A percentile compares a stretch with the other conserved stretches of the same genome.
Conservation (phyloP, 2,888 invertebrate genomes). For the Gortyna flavago region DNA sequence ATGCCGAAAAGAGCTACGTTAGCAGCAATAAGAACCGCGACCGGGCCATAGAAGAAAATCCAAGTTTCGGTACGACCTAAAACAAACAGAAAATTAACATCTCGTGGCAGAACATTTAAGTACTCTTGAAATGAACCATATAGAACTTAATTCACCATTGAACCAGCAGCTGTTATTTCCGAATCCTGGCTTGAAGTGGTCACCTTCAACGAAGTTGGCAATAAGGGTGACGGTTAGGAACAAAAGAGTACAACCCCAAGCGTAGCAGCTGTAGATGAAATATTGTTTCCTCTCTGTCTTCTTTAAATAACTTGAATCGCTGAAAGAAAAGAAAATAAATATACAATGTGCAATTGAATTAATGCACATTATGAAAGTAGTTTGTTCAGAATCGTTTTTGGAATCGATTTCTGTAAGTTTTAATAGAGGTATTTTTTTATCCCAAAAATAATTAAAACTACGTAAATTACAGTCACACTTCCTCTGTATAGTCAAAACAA, state of each 20-base stretch:
- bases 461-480: too few species aligned
- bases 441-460: too few species aligned
- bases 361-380: too few species aligned
- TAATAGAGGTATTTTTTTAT: too few species aligned
- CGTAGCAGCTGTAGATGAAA: conserved; percentile 89
- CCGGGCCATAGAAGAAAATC: conserved; percentile 92
- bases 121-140: background rate
- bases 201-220: conserved; percentile 88
- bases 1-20: conserved; percentile 91
- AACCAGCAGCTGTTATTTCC: conserved; percentile 92
- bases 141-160: conserved; percentile 83
- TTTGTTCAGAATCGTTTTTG: too few species aligned
- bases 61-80: conserved; percentile 90
- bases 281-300: conserved; percentile 89
- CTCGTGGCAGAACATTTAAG: background rate
- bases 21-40: conserved; percentile 89
- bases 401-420: too few species aligned
- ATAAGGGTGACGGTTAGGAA: conserved; percentile 88
- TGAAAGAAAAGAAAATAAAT: conserved; percentile 62
- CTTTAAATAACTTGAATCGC: conserved; percentile 81
- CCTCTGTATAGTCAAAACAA: too few species aligned
- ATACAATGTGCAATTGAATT: too few species aligned
- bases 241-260: conserved; percentile 90
- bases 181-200: conserved; percentile 90
- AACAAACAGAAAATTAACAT: conserved; percentile 41